A percentile compares a stretch with the other conserved stretches of the same genome.
Conservation (phyloP, 2,113 vertebrate species). For the Riparia riparia region DNA sequence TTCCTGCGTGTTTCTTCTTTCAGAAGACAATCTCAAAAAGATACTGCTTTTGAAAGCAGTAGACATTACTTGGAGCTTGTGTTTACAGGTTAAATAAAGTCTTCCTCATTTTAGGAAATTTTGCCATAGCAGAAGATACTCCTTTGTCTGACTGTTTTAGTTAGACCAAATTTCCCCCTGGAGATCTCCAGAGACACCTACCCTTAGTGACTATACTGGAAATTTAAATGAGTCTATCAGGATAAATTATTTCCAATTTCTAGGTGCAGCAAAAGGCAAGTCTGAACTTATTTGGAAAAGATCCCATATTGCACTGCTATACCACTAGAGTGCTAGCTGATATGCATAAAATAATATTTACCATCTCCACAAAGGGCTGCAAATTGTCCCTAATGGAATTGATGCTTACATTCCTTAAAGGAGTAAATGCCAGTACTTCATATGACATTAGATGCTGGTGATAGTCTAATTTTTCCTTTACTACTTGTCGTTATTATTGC, state of each 20-base stretch:
- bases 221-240: background rate
- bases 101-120: background rate
- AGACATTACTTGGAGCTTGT: background rate
- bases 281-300: background rate
- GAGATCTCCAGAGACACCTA: background rate
- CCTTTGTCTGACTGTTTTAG: background rate
- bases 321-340: background rate
- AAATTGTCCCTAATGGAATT: background rate
- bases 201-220: background rate
- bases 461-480: background rate
- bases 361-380: background rate
- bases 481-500: background rate
- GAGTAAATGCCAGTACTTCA: background rate
- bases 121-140: background rate
- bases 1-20: background rate
- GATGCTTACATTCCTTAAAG: background rate
- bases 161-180: background rate
- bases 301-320: background rate
- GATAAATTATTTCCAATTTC: background rate
- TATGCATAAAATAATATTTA: background rate
- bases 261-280: background rate
- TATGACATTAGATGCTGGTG: background rate
- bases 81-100: background rate
- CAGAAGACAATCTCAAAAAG: background rate
- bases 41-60: background rate